Evolutionary conservation across 2,113 vertebrate species (phyloP).

Genomic region (Cathartes aura): DNA sequence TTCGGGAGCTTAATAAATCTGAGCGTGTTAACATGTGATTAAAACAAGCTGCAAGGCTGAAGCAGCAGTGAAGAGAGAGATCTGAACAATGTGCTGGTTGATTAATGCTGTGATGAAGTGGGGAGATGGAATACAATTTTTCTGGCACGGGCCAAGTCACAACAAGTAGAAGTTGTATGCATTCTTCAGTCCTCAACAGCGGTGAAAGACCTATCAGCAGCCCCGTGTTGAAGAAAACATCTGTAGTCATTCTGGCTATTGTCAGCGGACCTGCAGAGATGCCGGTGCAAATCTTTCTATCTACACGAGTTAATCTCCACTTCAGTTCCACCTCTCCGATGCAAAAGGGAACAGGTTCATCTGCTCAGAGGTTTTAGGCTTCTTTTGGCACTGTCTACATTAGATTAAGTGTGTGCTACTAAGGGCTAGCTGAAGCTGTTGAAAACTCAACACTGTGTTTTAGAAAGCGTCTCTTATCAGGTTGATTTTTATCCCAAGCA

Average conservation of each 20-base stretch:
- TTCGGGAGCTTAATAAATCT: neutral
- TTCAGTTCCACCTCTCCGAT: neutral
- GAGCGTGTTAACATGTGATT: neutral
- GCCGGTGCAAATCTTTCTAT: neutral
- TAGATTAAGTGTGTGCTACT: neutral
- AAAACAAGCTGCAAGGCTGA: neutral
- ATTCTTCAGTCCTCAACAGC: neutral
- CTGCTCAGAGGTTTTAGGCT: neutral
- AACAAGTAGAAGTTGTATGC: neutral
- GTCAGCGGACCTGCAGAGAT: neutral
- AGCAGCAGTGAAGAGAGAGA: neutral
- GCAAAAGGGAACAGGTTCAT: neutral
- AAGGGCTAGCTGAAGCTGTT: rapidly evolving
- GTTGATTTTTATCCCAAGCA: neutral
- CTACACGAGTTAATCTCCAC: neutral
- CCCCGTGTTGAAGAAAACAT: neutral
- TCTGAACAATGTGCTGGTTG: neutral
- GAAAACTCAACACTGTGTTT: neutral
- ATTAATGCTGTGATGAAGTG: neutral
- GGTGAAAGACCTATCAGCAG: neutral
- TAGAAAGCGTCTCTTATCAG: neutral
- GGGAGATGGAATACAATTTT: neutral
- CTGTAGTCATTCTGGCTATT: neutral
- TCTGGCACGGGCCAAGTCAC: neutral
- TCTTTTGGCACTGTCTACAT: neutral